Evolutionary conservation across 2,797 vertebrate genomes (phyloP).

Genomic region (Picus viridis): DNA sequence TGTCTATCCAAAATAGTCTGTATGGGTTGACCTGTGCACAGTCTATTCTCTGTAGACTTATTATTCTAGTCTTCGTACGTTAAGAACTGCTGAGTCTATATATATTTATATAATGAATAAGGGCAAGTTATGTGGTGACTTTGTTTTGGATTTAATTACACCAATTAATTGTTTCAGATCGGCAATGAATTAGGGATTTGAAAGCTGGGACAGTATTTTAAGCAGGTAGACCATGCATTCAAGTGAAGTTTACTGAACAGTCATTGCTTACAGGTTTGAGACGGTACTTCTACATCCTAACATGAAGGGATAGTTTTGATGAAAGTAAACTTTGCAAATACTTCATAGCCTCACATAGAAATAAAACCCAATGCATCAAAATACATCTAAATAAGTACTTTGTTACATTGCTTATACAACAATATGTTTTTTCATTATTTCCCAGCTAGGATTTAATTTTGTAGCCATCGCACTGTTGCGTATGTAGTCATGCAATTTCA

Average conservation of each 20-base stretch:
- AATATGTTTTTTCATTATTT: background rate
- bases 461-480: background rate
- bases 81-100: background rate
- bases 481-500: background rate
- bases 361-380: background rate
- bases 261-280: background rate
- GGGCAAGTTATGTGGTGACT: background rate
- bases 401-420: background rate
- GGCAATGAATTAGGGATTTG: background rate
- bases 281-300: background rate
- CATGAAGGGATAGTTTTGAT: background rate
- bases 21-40: background rate
- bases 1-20: background rate
- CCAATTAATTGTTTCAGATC: slow-evolving; percentile 38
- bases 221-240: background rate
- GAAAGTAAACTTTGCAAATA: background rate
- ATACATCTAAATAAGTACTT: background rate
- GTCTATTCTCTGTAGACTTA: background rate
- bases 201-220: background rate
- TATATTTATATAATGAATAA: background rate
- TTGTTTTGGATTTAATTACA: slow-evolving; percentile 26
- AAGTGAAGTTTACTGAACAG: background rate
- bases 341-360: background rate
- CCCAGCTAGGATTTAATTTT: background rate
- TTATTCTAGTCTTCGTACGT: background rate